Evolutionary conservation across 2,113 vertebrate species (phyloP).

Genomic region (Numida meleagris): DNA sequence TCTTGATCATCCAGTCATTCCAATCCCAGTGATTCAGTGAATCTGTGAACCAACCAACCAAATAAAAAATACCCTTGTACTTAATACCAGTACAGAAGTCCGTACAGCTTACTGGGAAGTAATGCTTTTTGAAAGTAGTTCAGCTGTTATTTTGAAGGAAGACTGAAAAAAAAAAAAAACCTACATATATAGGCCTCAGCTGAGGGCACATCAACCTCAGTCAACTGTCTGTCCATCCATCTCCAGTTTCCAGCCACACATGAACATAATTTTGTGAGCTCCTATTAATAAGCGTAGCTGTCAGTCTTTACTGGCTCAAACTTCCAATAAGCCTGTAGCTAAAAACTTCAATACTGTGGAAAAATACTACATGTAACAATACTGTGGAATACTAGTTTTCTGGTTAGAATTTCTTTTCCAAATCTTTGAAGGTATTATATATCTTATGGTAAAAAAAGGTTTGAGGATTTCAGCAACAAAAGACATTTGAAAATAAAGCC

Average conservation of each 20-base stretch:
- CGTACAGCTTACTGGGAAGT: not conserved
- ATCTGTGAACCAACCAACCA: too few relatives aligned
- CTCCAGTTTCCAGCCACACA: not conserved
- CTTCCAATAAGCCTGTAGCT: not conserved
- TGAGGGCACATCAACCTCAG: not conserved
- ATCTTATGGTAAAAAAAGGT: not conserved
- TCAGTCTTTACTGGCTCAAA: not conserved
- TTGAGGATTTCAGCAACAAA: not conserved
- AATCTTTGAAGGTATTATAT: not conserved
- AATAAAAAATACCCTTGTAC: not conserved
- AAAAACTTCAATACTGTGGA: not conserved
- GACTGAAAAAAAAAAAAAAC: not conserved
- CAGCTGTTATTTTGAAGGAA: not conserved
- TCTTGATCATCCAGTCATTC: too few relatives aligned
- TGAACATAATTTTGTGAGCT: not conserved
- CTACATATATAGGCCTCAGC: rapidly evolving
- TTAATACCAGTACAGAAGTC: rapidly evolving
- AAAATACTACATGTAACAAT: not conserved
- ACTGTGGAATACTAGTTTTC: not conserved
- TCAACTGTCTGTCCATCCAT: not conserved
- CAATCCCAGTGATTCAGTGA: too few relatives aligned
- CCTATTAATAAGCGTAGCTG: not conserved
- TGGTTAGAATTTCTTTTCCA: not conserved
- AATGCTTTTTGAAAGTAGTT: not conserved
- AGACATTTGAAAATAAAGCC: not conserved